Conservation (phyloP, 2,797 vertebrate species). For the Manis javanica region DNA sequence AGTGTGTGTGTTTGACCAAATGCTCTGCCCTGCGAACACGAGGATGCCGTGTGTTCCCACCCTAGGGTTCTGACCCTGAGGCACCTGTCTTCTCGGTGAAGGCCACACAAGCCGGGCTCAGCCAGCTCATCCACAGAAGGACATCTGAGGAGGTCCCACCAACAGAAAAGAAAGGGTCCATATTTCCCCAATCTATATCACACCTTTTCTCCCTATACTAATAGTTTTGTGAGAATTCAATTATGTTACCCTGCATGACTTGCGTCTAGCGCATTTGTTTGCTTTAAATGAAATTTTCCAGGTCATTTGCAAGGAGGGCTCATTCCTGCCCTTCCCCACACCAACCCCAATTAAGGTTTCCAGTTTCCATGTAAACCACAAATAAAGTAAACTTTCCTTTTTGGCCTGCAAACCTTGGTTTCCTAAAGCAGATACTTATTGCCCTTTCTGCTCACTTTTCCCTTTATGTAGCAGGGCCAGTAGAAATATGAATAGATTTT, state of each 20-base stretch:
- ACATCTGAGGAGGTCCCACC: background rate
- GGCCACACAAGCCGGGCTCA: background rate
- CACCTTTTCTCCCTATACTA: background rate
- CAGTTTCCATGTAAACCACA: constrained; percentile 71
- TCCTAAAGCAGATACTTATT: constrained; percentile 39
- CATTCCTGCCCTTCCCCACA: constrained; percentile 27
- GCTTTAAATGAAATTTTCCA: constrained; percentile 69
- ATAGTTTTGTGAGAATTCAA: constrained; percentile 31
- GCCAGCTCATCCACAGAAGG: background rate
- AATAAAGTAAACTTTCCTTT: constrained; percentile 76
- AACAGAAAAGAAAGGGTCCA: background rate
- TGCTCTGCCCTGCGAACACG: background rate
- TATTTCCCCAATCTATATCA: background rate
- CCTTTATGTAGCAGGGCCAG: background rate
- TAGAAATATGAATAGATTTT: constrained; percentile 2
- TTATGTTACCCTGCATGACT: constrained; percentile 15
- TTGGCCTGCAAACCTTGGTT: constrained; percentile 58
- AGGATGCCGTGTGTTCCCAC: background rate
- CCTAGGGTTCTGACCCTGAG: background rate
- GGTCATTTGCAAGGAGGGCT: constrained; percentile 58
- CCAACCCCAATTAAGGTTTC: constrained; percentile 75
- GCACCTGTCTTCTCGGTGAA: constrained; percentile 46
- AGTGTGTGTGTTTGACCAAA: background rate
- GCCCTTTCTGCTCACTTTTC: constrained; percentile 39
- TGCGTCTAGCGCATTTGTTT: constrained; percentile 64